Evolutionary conservation across 1,140 invertebrate genomes (phyloP), one percentile per base, ranked within the genome.

Genomic region (Cotesia glomerata): DNA sequence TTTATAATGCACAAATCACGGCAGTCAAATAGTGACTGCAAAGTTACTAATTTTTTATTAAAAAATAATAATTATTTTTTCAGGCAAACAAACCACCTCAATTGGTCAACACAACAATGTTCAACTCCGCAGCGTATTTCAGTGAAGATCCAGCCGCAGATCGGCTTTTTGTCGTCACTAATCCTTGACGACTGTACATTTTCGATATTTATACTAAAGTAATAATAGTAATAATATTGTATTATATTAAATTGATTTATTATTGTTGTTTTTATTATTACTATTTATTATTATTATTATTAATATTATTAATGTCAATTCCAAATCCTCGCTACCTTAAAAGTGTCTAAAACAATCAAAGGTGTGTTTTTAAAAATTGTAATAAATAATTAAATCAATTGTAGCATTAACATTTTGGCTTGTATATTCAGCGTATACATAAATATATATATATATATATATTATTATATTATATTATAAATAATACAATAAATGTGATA

Each of bases 121-220:
- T 86, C 74, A 87, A 87, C 77, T 86, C 86, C 14, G 83, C 85
- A 32, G 80, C 84, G 26, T 87, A 86, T 76, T 87, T 87, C 75
- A 84, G 67, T 66, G 85, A 87, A 65, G 85, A 87, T 83, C 82
- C 86, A 39, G 80, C 80, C 14, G 80, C 86, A 52, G 86, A 87
- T 80, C 85, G 81, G 69, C 78, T 87, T 32, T 87, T 87, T 73
- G 78, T 82, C 71, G 83, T 87, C n/a, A 84, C 86, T 73, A 86
- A 85, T 80, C 84, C 84, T 85, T 87, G 86, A 86, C 83, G 74
- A 80, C 64, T 87, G 83, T 85, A 85, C 77, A 86, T 85, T 86
- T 69, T 65, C 73, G 77, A 79, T 82, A 79, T 83, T n/a, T 54
- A 54, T 54, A 54, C n/a, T 54, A 54, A 45, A 11, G 11, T 45